Base-by-base conservation (phyloP, 2,797 vertebrate genomes). In the Alcedo quadribrachys region DNA sequence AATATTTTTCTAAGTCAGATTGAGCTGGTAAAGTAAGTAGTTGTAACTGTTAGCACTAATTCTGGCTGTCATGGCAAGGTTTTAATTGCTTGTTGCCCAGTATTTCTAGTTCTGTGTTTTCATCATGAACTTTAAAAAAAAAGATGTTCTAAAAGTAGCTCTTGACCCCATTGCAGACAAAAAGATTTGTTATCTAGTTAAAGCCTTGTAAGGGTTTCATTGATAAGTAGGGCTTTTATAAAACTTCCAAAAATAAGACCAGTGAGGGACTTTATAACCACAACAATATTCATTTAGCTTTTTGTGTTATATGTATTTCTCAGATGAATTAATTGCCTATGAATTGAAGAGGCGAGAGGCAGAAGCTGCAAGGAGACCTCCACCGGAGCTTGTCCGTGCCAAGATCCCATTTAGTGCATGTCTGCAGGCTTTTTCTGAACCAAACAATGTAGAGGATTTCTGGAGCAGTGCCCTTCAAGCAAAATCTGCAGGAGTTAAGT, bases 401-500 rank as follows among this genome's bases (percentile, higher is more conserved):
- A 98, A 98, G 88, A 98, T 99, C 95, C 99, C 99, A 4, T 99
- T 99, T 90, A 99, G 98, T 18, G 99, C 99, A 1, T 99, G 99
- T 93, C 97, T 99, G 46, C 99, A 99, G 97, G 99, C 99, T 84
- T 99, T 99, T 95, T 98, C 98, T 9, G 99, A 99, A 85, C 99
- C 99, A 3, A 99, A 98, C 45, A 99, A 99, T 0, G 99, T 99
- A 24, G 97, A 98, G 0, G 99, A 99, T 94, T 99, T 99, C 98
- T 99, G 99, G 99, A 99, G 99, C 97, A 99, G 99, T 11, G 99
- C 99, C 12, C 98, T 99, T 75, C 99, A 99, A 96, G 99, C 99
- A 89, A 99, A 99, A 94, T 99, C 99, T 68, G 99, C 99, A 2
- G 99, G 99, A 90, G 97, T 99, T 91, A 99, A 99, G 99, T 99